Evolutionary conservation across 2,797 vertebrate species (phyloP).

Genomic region (Emys orbicularis): DNA sequence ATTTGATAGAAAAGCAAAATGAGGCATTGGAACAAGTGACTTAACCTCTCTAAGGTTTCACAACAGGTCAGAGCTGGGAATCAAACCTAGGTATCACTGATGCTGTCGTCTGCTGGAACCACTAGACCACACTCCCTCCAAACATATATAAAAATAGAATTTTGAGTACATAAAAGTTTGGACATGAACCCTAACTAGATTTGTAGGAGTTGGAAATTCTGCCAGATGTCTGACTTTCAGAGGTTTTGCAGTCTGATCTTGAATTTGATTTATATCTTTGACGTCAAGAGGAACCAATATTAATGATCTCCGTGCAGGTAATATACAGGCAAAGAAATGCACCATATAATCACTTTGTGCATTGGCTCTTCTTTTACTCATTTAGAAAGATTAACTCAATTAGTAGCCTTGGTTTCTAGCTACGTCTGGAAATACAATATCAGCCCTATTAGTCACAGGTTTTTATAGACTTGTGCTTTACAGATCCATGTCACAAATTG

Average conservation of each 20-base stretch:
- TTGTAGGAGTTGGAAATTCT: background rate
- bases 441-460: background rate
- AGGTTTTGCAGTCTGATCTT: background rate
- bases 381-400: background rate
- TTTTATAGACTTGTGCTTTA: background rate
- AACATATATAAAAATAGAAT: background rate
- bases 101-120: background rate
- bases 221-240: background rate
- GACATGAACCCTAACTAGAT: background rate
- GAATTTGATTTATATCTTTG: background rate
- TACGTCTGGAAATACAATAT: background rate
- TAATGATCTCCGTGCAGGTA: background rate
- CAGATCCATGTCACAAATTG: background rate
- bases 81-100: background rate
- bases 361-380: background rate
- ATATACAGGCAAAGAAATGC: background rate
- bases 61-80: background rate
- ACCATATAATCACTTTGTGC: background rate
- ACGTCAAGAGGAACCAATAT: background rate
- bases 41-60: background rate
- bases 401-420: background rate
- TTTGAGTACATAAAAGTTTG: background rate
- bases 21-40: background rate
- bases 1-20: background rate
- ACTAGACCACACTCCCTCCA: background rate